Evolutionary conservation across 2,888 invertebrate species (phyloP).

Genomic region (Operophtera brumata): DNA sequence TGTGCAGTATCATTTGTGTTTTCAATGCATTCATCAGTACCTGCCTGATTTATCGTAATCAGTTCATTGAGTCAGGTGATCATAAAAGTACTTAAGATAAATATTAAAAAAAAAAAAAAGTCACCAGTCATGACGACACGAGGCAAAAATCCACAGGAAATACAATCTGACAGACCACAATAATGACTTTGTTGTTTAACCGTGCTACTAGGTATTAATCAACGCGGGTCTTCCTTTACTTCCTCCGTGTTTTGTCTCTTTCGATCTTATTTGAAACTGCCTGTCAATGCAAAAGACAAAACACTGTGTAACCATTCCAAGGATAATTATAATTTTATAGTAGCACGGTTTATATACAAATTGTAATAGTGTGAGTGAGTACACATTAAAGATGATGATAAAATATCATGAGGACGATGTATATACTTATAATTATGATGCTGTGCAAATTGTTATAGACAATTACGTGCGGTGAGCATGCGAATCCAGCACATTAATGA

Average conservation of each 20-base stretch:
- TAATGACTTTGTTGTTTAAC: constrained; percentile 27
- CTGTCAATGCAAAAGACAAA: too few relatives aligned
- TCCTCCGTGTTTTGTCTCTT: too few relatives aligned
- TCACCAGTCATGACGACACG: background rate
- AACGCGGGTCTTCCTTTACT: too few relatives aligned
- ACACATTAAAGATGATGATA: constrained; percentile 15
- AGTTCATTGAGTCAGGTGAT: too few relatives aligned
- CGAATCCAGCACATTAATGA: constrained; percentile 35
- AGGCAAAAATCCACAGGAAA: background rate
- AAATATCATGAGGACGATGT: constrained; percentile 20
- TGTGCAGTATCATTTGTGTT: background rate
- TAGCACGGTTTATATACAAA: too few relatives aligned
- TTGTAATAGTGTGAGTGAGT: constrained; percentile 17
- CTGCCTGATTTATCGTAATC: too few relatives aligned
- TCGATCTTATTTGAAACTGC: too few relatives aligned
- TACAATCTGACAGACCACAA: constrained; percentile 12
- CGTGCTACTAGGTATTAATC: too few relatives aligned
- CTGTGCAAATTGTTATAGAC: constrained; percentile 33
- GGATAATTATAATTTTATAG: too few relatives aligned
- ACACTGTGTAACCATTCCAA: too few relatives aligned
- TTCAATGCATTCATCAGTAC: background rate
- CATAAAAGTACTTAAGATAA: too few relatives aligned
- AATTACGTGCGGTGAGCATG: constrained; percentile 53
- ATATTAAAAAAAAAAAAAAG: background rate
- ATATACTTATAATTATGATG: constrained; percentile 28